Evolutionary conservation across 2,797 vertebrate genomes (phyloP), one percentile per base, ranked within the genome.

Genomic region (Hybognathus amarus): DNA sequence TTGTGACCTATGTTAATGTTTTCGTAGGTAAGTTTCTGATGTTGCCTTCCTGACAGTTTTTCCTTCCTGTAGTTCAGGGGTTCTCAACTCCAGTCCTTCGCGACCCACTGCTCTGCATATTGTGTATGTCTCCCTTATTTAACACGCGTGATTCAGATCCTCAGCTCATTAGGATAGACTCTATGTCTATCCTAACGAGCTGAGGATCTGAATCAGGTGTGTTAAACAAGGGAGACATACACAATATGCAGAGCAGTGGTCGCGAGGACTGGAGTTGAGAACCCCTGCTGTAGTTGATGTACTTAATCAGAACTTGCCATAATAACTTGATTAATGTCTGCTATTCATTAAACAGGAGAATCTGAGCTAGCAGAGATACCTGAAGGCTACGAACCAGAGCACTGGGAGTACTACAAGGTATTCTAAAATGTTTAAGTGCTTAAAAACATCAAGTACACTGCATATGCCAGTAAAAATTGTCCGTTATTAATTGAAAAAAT

Each of bases 321-420:
- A 54, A 79, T 63, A 67, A 52, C 4, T 66, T 69, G 15, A 71
- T 13, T 77, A 82, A 15, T 78, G 22, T 74, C 75, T 88, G 15
- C 27, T 77, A 87, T 24, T 87, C 50, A 85, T 79, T 33, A 89
- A 69, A 83, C 78, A 90, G 98, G 98, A 91, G 95, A 98, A 87
- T 96, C 97, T 82, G 95, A 99, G 89, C 93, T 98, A 89, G 95
- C 91, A 79, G 97, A 99, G 89, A 95, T 92, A 86, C 97, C 98
- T 4, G 97, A 99, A 88, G 96, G 84, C 73, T 99, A 99, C 63
- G 64, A 95, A 83, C 97, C 98, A n/a, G 96, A 99, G 2, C 85
- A 97, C 87, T 99, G 97, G 97, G 98, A 99, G 84, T 95, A 95
- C 88, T 93, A 96, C 86, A 94, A 94, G 93, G 94, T 95, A 85